These are phyloP conservation scores for Planococcus citri DNA, from an alignment of 1,140 invertebrate genomes.

Conservation along the genomic window DNA sequence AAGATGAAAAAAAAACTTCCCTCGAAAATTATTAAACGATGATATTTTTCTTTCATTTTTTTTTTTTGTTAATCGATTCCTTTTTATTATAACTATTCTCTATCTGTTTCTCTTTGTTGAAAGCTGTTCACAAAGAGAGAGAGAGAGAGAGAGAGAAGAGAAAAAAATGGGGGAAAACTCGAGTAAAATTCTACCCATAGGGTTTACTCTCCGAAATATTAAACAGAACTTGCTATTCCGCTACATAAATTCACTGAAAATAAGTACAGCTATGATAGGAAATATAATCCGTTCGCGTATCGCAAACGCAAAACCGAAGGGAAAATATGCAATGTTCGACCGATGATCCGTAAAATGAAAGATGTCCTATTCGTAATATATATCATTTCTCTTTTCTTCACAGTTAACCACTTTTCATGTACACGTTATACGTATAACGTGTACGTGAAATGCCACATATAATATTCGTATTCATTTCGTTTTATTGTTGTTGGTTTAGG, in stretches of 20 bases:
- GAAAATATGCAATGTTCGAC: background rate
- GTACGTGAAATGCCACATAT: too few species aligned
- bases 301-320: background rate
- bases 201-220: background rate
- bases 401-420: too few species aligned
- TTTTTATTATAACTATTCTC: background rate
- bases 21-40: background rate
- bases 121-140: background rate
- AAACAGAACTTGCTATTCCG: constrained; percentile 6
- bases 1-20: background rate
- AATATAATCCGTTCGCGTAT: background rate
- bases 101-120: background rate
- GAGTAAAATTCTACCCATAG: background rate
- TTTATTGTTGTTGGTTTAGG: too few species aligned
- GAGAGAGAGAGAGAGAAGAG: background rate
- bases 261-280: background rate
- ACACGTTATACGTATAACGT: too few species aligned
- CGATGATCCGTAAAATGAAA: constrained; percentile 6
- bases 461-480: too few species aligned
- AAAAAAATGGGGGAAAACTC: too few species aligned
- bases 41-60: background rate
- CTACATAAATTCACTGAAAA: background rate
- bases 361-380: constrained; percentile 1
- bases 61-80: background rate
- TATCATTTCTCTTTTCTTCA: background rate